Evolutionary conservation across 2,113 vertebrate genomes (phyloP).

Genomic region (Oceanodroma tethys): DNA sequence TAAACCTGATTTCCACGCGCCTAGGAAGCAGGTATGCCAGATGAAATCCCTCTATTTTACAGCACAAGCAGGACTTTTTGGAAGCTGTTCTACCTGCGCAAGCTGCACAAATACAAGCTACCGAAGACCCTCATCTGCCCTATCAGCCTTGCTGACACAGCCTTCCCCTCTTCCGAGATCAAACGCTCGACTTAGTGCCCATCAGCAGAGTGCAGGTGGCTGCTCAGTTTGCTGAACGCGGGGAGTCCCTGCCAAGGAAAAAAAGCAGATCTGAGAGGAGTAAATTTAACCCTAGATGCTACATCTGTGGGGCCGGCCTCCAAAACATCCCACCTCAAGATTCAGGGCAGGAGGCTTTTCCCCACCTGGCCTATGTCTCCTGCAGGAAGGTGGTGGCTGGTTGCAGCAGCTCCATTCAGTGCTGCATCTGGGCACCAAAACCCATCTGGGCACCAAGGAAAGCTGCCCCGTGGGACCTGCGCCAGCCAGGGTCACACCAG

Average conservation of each 20-base stretch:
- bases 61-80: not conserved
- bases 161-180: not conserved
- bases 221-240: not conserved
- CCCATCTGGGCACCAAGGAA: fast-evolving
- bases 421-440: not conserved
- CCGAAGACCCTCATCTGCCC: not conserved
- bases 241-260: not conserved
- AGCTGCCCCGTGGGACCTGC: not conserved
- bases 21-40: not conserved
- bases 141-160: not conserved
- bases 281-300: not conserved
- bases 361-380: not conserved
- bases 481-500: not conserved
- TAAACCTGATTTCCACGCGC: not conserved
- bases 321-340: not conserved
- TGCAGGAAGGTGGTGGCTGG: not conserved
- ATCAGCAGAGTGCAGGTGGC: not conserved
- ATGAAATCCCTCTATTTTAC: not conserved
- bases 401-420: not conserved
- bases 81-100: not conserved
- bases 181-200: not conserved
- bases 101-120: conserved; percentile 30
- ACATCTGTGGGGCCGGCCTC: not conserved
- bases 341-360: not conserved
- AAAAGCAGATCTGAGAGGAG: not conserved